These are phyloP conservation scores for Cyprinodon tularosa DNA, from an alignment of 2,113 vertebrate genomes.

Conservation along the genomic window DNA sequence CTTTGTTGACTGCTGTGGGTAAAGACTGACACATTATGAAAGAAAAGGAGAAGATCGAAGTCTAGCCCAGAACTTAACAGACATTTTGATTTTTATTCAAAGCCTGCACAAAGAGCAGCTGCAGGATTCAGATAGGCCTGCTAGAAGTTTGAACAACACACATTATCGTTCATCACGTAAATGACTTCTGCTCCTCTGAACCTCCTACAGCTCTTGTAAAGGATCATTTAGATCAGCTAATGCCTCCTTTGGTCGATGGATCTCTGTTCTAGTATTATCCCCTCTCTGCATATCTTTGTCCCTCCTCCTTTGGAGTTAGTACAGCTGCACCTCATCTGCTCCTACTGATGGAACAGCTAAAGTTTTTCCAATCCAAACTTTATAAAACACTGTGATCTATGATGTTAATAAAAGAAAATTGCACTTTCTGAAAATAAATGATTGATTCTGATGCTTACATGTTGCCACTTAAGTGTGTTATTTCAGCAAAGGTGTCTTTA, in stretches of 20 bases:
- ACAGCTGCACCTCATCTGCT: slow-evolving; percentile 17
- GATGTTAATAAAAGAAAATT: not conserved
- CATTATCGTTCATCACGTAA: not conserved
- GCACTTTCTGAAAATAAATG: not conserved
- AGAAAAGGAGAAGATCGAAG: not conserved
- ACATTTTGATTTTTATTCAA: not conserved
- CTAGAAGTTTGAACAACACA: not conserved
- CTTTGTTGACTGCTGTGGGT: not conserved
- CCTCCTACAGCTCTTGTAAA: not conserved
- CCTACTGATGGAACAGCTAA: not conserved
- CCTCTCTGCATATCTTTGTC: not conserved
- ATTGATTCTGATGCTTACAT: not conserved
- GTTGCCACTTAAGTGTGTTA: slow-evolving; percentile 13
- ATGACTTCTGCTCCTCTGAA: not conserved
- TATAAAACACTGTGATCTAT: not conserved
- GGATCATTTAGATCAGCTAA: slow-evolving; percentile 3
- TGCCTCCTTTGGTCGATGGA: not conserved
- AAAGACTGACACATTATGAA: not conserved
- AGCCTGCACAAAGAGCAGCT: not conserved
- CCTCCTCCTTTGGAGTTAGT: not conserved
- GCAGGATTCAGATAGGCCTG: not conserved
- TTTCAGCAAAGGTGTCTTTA: not conserved
- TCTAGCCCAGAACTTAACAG: not conserved
- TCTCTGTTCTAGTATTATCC: not conserved
- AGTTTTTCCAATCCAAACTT: not conserved